phyloP scores from a whole-genome alignment of 2,113 vertebrate genomes.

The Aleadryas rufinucha region DNA sequence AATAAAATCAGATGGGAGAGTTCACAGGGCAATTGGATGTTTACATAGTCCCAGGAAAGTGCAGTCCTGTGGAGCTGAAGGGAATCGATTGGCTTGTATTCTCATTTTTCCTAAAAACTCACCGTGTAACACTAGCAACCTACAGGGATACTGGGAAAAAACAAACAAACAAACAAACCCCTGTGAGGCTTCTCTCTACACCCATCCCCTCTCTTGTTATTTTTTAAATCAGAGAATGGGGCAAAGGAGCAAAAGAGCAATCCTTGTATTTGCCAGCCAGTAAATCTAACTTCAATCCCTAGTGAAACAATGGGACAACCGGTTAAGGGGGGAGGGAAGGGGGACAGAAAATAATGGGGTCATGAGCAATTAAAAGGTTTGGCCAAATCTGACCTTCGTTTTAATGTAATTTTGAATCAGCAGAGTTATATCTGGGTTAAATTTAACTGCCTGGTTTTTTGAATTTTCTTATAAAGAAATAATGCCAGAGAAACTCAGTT shows the following conservation, averaged over 20 bases:
- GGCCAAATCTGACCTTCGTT: not conserved
- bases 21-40: not conserved
- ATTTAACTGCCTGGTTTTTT: not conserved
- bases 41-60: not conserved
- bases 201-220: not conserved
- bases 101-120: not conserved
- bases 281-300: not conserved
- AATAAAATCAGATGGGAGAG: not conserved
- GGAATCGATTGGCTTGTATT: not conserved
- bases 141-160: not conserved
- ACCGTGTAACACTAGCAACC: not conserved
- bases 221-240: not conserved
- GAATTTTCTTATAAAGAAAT: not conserved
- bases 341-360: not conserved
- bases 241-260: conserved; percentile 22
- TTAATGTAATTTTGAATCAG: not conserved
- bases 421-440: not conserved
- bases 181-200: not conserved
- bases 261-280: conserved; percentile 10
- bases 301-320: conserved; percentile 16
- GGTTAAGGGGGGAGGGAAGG: not conserved
- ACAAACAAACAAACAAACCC: not conserved
- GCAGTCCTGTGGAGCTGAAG: not conserved
- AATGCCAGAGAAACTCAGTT: conserved; percentile 13
- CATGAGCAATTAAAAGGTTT: conserved; percentile 14